These are phyloP conservation scores for Syngnathus rostellatus DNA, from an alignment of 2,797 vertebrate species.

Conservation along the genomic window DNA sequence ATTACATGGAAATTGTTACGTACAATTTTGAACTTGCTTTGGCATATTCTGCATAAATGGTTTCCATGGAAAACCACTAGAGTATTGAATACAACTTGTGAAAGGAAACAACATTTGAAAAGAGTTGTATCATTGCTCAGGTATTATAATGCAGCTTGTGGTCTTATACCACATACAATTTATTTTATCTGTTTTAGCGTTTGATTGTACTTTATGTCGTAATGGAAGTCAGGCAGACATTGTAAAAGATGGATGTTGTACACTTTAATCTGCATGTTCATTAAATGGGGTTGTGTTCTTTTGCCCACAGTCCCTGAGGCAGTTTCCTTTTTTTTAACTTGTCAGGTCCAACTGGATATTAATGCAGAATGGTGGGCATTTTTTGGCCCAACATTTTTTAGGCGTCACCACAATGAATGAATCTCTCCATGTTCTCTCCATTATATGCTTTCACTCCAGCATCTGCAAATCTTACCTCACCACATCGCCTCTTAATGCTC, in stretches of 20 bases:
- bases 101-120: slow-evolving; percentile 41
- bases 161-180: slow-evolving; percentile 49
- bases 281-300: too few species aligned
- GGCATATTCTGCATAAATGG: background rate
- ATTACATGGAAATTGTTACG: background rate
- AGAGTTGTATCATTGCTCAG: slow-evolving; percentile 41
- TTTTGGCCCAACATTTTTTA: too few species aligned
- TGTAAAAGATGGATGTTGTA: background rate
- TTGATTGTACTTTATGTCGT: slow-evolving; percentile 1
- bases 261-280: background rate
- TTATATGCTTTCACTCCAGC: too few species aligned
- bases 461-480: background rate
- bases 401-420: too few species aligned
- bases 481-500: background rate
- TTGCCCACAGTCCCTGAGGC: too few species aligned
- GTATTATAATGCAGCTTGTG: slow-evolving; percentile 37
- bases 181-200: slow-evolving; percentile 20
- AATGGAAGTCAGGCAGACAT: slow-evolving; percentile 8
- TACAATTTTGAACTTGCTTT: background rate
- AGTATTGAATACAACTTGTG: slow-evolving; percentile 36
- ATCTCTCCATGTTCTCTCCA: background rate
- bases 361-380: too few species aligned
- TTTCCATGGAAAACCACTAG: slow-evolving; percentile 38
- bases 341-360: too few species aligned
- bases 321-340: too few species aligned